phyloP scores from a whole-genome alignment of 2,797 vertebrate genomes.

The Carcharodon carcharias region DNA sequence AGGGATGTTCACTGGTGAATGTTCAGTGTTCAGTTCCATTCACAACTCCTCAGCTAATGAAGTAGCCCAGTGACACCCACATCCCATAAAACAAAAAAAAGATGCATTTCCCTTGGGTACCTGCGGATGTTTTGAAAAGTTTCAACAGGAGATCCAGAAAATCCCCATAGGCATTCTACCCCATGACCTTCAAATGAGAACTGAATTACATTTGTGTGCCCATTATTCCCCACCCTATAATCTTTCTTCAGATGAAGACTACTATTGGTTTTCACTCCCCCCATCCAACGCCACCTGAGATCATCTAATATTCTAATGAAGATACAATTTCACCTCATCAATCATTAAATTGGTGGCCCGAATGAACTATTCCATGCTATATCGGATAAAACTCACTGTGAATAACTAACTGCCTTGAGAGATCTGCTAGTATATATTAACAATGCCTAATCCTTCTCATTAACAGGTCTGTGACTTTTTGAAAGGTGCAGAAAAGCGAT shows the following conservation, averaged over 20 bases:
- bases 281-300: background rate
- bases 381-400: background rate
- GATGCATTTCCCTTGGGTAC: background rate
- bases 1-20: too few species aligned
- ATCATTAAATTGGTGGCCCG: background rate
- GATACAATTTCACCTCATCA: background rate
- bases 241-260: background rate
- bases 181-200: background rate
- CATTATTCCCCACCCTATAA: background rate
- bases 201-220: background rate
- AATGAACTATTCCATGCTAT: background rate
- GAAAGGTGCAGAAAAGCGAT: background rate
- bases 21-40: too few species aligned
- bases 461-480: conserved; percentile 28
- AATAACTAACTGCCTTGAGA: background rate
- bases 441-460: background rate
- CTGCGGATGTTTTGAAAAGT: background rate
- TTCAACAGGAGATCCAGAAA: background rate
- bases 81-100: too few species aligned
- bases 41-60: too few species aligned
- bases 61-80: too few species aligned
- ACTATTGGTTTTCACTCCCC: background rate
- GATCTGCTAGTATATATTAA: background rate
- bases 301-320: background rate
- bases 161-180: background rate